These are phyloP conservation scores for Brienomyrus brachyistius DNA, from an alignment of 2,113 vertebrate genomes.

Conservation along the genomic window DNA sequence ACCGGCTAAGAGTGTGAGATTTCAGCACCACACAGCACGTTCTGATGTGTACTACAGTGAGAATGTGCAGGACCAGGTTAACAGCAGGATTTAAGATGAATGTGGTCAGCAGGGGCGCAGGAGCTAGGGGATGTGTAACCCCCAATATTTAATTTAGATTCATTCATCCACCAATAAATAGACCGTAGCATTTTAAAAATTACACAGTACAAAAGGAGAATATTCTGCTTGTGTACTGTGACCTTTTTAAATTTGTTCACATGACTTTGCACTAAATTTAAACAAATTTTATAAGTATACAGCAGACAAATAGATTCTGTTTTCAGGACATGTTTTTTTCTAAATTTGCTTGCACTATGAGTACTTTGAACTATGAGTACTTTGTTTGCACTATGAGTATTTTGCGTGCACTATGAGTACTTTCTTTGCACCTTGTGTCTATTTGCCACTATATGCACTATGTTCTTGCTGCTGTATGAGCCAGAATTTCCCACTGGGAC, in stretches of 20 bases:
- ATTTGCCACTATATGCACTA: no score
- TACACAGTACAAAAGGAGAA: background rate
- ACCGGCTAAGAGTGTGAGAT: background rate
- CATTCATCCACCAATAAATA: background rate
- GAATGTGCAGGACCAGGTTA: background rate
- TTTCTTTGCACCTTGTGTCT: no score
- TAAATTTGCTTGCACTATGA: no score
- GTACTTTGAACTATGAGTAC: no score
- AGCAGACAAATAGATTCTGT: background rate
- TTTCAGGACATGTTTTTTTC: no score
- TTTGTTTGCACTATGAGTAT: no score
- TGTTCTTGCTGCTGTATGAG: no score
- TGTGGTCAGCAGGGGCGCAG: background rate
- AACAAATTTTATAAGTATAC: background rate
- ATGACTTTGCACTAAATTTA: background rate
- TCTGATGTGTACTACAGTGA: background rate
- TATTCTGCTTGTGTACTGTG: background rate
- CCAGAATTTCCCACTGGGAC: background rate
- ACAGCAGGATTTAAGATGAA: background rate
- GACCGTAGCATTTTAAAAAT: background rate
- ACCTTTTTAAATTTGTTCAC: background rate
- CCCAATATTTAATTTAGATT: background rate
- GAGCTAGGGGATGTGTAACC: background rate
- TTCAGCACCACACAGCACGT: background rate
- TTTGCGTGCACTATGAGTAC: no score